Evolutionary conservation across 1,140 invertebrate genomes (phyloP).

Genomic region (Himalopsyche phryganea): DNA sequence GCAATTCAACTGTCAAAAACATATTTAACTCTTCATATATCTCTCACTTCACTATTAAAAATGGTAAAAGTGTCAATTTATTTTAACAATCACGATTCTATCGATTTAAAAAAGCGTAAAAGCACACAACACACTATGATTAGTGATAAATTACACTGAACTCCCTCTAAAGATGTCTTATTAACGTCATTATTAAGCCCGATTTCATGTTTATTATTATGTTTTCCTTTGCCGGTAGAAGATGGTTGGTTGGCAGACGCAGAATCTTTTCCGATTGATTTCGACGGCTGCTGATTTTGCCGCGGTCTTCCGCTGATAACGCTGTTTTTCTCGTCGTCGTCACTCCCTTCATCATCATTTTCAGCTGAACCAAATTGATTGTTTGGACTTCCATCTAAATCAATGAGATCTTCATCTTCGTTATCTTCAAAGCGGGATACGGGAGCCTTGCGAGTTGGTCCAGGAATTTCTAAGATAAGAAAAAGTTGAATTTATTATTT

Average conservation of each 20-base stretch:
- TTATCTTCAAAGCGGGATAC: conserved; percentile 36
- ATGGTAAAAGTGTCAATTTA: too few species aligned
- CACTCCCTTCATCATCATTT: conserved; percentile 37
- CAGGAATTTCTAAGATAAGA: conserved; percentile 51
- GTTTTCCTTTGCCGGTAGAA: not conserved
- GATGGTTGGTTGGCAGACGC: not conserved
- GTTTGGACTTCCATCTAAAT: not conserved
- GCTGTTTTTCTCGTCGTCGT: conserved; percentile 36
- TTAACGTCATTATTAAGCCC: too few species aligned
- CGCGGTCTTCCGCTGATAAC: not conserved
- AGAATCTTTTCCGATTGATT: too few species aligned
- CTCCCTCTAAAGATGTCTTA: too few species aligned
- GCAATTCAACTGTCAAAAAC: too few species aligned
- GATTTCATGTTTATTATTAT: not conserved
- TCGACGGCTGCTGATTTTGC: not conserved
- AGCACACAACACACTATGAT: too few species aligned
- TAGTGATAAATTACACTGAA: too few species aligned
- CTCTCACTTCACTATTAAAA: too few species aligned
- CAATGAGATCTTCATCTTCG: conserved; percentile 35
- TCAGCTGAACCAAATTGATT: conserved; percentile 43
- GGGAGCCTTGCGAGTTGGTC: conserved; percentile 44
- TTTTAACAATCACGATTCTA: too few species aligned
- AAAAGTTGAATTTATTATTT: too few species aligned
- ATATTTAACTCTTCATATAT: too few species aligned
- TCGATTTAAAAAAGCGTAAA: too few species aligned